Base-by-base conservation (phyloP, 2,113 vertebrate species). In the Sprattus sprattus region DNA sequence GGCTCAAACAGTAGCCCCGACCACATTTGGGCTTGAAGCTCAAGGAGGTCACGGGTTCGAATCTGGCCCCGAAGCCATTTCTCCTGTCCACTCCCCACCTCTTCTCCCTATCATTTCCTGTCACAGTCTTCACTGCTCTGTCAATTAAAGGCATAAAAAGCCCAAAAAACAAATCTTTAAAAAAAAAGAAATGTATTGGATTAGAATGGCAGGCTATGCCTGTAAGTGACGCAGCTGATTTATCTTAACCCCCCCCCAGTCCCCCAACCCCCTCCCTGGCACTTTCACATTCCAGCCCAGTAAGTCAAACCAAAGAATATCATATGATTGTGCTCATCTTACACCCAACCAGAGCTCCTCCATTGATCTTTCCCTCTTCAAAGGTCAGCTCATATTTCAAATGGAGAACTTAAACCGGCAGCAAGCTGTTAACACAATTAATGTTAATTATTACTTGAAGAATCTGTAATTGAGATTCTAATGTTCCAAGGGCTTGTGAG, bases 361-460 rank as follows among this genome's bases (percentile, higher is more conserved):
- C 25, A 71, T 71, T 71, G 83, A 88, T 90, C 82, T 86, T 45
- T 80, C 82, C 88, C 52, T 86, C 82, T 88, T 80, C 71, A 86
- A 87, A 88, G 67, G 83, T n/a, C 60, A 28, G 86, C 60, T 90
- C 84, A 28, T 16, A 45, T 89, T 89, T 89, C 87, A 87, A 87
- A 89, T 89, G 90, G 64, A 71, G 81, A 81, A 32, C 46, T 64
- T 32, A 75, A 85, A 91, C 86, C 81, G 60, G 85, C 52, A 89
- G 86, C 71, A 82, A 85, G 85, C 83, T 86, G 84, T 81, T 83
- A 86, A 82, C 78, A 81, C 85, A 89, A 86, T 89, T 89, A 89
- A 83, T 86, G 86, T 82, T 85, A 87, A 85, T 92, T 86, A 90
- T 89, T 86, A 86, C 87, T 89, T 82, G 49, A 44, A 49, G 25